Evolutionary conservation across 2,113 vertebrate species (phyloP).

Genomic region (Dasypus novemcinctus): DNA sequence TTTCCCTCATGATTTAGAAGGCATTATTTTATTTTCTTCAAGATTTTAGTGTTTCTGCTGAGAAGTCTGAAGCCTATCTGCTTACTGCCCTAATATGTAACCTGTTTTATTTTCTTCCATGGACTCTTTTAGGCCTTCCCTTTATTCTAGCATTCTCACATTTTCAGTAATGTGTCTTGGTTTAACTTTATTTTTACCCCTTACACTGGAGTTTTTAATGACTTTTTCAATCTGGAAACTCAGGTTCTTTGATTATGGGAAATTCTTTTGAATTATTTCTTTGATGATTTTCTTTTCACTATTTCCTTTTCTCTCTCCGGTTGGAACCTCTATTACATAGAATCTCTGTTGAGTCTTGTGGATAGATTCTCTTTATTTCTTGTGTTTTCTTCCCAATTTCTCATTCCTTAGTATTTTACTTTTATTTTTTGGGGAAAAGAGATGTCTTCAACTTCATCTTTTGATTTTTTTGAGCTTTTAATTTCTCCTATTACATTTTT

Average conservation of each 20-base stretch:
- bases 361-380: not conserved
- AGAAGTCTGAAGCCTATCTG: not conserved
- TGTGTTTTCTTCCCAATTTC: not conserved
- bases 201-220: not conserved
- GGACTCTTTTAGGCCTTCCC: not conserved
- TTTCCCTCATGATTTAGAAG: not conserved
- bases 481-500: slow-evolving; percentile 3
- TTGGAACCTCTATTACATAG: not conserved
- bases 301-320: not conserved
- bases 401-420: not conserved
- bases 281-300: not conserved
- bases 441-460: not conserved
- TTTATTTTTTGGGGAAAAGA: not conserved
- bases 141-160: slow-evolving; percentile 3
- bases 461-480: not conserved
- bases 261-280: slow-evolving; percentile 13
- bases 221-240: not conserved
- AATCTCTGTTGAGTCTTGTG: not conserved
- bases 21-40: not conserved
- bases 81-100: not conserved
- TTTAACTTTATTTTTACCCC: not conserved
- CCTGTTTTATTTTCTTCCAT: not conserved
- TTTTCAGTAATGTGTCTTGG: not conserved
- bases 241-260: not conserved
- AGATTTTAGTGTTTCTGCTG: not conserved